These are phyloP conservation scores for Arvicanthis niloticus DNA, from an alignment of 2,113 vertebrate genomes.

Conservation along the genomic window DNA sequence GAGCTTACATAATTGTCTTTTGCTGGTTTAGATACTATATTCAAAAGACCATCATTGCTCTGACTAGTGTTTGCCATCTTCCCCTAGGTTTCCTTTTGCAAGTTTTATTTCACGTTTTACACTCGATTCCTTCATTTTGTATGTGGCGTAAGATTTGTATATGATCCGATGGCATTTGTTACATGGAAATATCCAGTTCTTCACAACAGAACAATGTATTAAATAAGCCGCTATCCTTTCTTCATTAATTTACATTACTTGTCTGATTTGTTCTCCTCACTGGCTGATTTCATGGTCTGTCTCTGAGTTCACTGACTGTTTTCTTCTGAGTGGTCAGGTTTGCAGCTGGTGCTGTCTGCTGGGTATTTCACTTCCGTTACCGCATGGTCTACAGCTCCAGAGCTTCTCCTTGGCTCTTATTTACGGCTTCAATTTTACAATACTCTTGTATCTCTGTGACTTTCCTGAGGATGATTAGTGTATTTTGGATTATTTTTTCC, in stretches of 20 bases:
- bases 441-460: neutral
- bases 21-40: neutral
- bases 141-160: too few relatives aligned
- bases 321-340: neutral
- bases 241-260: neutral
- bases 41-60: neutral
- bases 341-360: neutral
- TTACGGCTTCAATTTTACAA: neutral
- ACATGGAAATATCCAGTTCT: too few relatives aligned
- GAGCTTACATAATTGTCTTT: too few relatives aligned
- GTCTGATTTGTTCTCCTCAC: too few relatives aligned
- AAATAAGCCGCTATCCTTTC: too few relatives aligned
- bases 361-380: neutral
- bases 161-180: too few relatives aligned
- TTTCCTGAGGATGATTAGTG: neutral
- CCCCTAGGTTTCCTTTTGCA: too few relatives aligned
- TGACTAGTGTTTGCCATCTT: too few relatives aligned
- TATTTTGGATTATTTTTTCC: neutral
- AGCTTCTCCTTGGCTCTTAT: neutral
- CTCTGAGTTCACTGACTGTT: neutral
- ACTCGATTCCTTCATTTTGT: neutral
- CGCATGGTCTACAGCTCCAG: too few relatives aligned
- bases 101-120: neutral
- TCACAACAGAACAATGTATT: too few relatives aligned
- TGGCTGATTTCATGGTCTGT: too few relatives aligned